phyloP scores from a whole-genome alignment of 2,113 vertebrate genomes.

The Arvicanthis niloticus region DNA sequence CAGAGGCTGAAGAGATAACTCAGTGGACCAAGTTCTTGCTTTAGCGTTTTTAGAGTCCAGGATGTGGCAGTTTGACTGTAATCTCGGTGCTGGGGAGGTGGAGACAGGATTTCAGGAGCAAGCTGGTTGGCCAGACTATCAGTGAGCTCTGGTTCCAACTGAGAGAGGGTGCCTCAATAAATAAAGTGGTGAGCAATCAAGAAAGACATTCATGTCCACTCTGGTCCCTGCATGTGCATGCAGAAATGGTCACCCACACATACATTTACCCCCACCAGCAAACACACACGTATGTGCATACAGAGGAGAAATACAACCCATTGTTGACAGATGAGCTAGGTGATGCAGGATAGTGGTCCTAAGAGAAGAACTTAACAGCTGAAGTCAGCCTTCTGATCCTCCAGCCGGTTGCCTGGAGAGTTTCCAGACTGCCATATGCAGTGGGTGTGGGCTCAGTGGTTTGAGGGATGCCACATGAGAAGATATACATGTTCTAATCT shows the following conservation, averaged over 20 bases:
- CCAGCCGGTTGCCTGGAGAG: neutral
- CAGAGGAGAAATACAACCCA: neutral
- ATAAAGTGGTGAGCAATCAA: neutral
- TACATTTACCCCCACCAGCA: neutral
- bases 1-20: neutral
- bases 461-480: neutral
- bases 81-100: neutral
- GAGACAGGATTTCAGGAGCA: neutral
- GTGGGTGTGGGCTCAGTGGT: neutral
- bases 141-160: neutral
- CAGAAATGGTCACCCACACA: neutral
- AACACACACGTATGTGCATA: neutral
- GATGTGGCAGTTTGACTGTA: neutral
- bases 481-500: neutral
- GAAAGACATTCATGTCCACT: neutral
- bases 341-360: neutral
- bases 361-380: neutral
- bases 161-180: neutral
- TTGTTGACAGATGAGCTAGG: neutral
- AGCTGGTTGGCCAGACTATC: neutral
- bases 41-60: neutral
- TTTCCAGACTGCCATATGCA: neutral
- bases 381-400: neutral
- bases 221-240: too few species aligned
- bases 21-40: neutral